Evolutionary conservation across 2,113 vertebrate genomes (phyloP).

Genomic region (Aegithalos caudatus): DNA sequence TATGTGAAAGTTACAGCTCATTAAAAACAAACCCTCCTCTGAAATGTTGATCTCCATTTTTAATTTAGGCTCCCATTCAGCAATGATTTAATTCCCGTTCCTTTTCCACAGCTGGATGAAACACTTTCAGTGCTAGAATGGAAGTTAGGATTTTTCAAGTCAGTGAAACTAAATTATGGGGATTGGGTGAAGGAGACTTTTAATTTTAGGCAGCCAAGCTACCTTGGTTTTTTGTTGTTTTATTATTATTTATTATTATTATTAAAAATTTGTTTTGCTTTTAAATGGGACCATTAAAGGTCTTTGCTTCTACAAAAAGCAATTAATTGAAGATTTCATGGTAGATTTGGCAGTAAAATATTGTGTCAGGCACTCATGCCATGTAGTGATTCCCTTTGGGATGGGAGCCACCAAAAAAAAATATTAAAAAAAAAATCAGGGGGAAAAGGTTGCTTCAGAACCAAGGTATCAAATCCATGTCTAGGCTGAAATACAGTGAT

Average conservation of each 20-base stretch:
- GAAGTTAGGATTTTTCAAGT: background rate
- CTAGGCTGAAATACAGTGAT: background rate
- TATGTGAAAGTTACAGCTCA: background rate
- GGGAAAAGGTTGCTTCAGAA: background rate
- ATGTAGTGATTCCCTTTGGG: background rate
- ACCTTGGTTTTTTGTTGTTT: rapidly evolving
- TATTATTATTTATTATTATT: background rate
- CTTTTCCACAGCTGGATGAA: background rate
- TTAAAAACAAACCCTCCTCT: background rate
- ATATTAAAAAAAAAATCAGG: background rate
- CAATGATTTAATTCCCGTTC: background rate
- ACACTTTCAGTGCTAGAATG: background rate
- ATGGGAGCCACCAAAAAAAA: background rate
- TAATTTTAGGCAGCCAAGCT: background rate
- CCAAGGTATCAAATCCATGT: background rate
- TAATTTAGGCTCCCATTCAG: background rate
- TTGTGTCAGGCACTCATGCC: background rate
- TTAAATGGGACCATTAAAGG: background rate
- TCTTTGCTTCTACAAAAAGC: background rate
- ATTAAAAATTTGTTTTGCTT: background rate
- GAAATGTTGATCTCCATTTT: background rate
- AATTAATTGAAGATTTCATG: background rate
- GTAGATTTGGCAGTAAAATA: background rate
- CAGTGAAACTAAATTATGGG: background rate
- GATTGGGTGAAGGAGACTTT: background rate